Evolutionary conservation across 2,797 vertebrate species (phyloP), one percentile per base, ranked within the genome.

Genomic region (Caiman crocodilus): DNA sequence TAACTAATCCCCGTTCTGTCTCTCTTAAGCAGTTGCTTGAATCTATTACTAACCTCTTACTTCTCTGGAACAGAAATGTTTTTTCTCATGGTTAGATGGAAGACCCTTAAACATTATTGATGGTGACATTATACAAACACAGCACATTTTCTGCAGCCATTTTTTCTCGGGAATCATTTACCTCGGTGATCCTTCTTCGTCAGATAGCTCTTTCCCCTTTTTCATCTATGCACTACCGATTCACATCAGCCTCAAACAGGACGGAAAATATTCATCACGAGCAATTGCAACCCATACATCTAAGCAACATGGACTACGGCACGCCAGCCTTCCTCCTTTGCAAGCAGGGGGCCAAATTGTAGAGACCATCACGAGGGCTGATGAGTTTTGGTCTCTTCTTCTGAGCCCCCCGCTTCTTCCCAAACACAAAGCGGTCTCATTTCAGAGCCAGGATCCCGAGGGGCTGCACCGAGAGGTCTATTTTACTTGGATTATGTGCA

Each of bases 71-170:
- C 67, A 74, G 73, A 86, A 79, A 87, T 32, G 67, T 81, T 88
- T 95, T 79, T 79, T 88, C 65, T 69, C 30, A 89, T 87, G 30
- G 67, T 87, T 32, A 16, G 76, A 87, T 11, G 69, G 73, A 81
- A 5, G 71, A 74, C 10, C 56, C 56, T 77, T 32, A 30, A 69
- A 82, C 90, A 59, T 81, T 85, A 71, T 58, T 55, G 82, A 58
- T 26, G 69, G 69, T 77, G 69, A 80, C 74, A 77, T 79, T 7
- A 85, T 57, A 89, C 91, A 90, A 91, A 90, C n/a, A 25, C 35
- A 74, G 35, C 23, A 4, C 84, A 55, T 60, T 90, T 90, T 21
- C 85, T 25, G 1, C 32, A 63, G 42, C 61, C 2, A 0, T 60
- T 74, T 90, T 88, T 67, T 21, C 78, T 42, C 69, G 35, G 42